Evolutionary conservation across 2,113 vertebrate species (phyloP).

Genomic region (Oryzias curvinotus): DNA sequence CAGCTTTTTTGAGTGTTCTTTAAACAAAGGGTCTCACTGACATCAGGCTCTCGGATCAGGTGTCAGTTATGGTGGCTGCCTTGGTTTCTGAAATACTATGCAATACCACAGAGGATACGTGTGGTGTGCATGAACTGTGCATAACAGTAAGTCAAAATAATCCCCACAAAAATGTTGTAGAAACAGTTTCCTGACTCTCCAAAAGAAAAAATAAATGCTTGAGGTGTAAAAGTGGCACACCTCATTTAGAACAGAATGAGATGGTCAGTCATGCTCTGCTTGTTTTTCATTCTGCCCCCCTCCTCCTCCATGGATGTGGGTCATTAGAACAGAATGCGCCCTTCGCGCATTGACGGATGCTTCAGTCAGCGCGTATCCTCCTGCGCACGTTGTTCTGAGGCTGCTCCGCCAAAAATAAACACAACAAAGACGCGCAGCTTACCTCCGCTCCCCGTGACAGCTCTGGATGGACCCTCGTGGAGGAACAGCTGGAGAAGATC

Average conservation of each 20-base stretch:
- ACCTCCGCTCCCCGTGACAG: conserved; percentile 52
- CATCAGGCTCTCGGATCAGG: too few species aligned
- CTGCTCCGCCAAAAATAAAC: not conserved
- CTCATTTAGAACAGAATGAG: not conserved
- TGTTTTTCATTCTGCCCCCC: not conserved
- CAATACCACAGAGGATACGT: too few species aligned
- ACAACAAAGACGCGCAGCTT: conserved; percentile 33
- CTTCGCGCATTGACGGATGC: not conserved
- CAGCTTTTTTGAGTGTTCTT: too few species aligned
- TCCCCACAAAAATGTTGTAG: too few species aligned
- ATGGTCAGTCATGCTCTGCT: not conserved
- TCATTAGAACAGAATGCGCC: not conserved
- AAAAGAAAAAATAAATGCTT: not conserved
- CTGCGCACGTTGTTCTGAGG: conserved; percentile 9
- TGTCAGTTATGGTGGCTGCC: too few species aligned
- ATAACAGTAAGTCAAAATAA: too few species aligned
- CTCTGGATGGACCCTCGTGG: conserved; percentile 37
- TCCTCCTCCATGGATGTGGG: too few species aligned
- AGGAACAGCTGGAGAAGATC: conserved; percentile 31
- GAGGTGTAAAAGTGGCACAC: conserved; percentile 11
- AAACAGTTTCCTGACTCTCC: not conserved
- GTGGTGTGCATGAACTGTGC: too few species aligned
- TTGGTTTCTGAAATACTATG: too few species aligned
- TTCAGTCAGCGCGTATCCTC: conserved; percentile 4
- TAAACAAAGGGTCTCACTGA: too few species aligned